These are phyloP conservation scores for Bolinopsis microptera DNA, from an alignment of 37 sponge, comb jelly and placozoan species.

Conservation along the genomic window DNA sequence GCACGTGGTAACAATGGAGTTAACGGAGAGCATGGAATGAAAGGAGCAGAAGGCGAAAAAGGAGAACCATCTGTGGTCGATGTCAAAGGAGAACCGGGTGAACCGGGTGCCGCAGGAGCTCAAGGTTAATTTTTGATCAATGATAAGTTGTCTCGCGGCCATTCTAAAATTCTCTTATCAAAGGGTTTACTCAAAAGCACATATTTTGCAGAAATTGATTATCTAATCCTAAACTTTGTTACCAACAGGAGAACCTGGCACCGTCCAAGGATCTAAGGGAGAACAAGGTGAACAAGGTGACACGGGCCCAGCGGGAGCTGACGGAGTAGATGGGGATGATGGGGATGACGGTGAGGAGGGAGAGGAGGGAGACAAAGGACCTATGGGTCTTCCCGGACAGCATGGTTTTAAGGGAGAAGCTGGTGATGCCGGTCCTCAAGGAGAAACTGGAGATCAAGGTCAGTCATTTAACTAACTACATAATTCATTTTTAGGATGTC, in stretches of 20 bases:
- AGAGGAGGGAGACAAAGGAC: background rate
- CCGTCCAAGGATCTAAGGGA: slow-evolving; percentile 13
- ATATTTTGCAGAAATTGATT: too few relatives aligned
- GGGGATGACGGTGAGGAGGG: background rate
- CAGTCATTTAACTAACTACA: too few relatives aligned
- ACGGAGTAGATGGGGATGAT: slow-evolving; percentile 1
- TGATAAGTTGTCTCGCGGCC: too few relatives aligned
- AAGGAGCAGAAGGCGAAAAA: background rate
- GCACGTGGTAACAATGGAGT: background rate
- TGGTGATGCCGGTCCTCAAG: slow-evolving; percentile 25
- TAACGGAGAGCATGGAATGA: background rate
- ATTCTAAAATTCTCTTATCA: too few relatives aligned
- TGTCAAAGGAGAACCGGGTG: slow-evolving; percentile 38
- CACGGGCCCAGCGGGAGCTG: background rate
- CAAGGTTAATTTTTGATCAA: slow-evolving; percentile 13
- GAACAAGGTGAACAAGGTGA: background rate
- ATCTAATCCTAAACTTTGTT: too few relatives aligned
- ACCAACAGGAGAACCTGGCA: background rate
- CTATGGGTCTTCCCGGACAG: background rate
- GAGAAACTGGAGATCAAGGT: slow-evolving; percentile 38
- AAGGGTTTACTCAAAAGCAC: too few relatives aligned
- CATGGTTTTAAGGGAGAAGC: background rate
- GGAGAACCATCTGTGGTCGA: background rate
- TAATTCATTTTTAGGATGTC: too few relatives aligned
- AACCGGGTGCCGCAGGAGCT: slow-evolving; percentile 41